phyloP scores from a whole-genome alignment of 2,113 vertebrate species.

The Pogonocichla stellata region DNA sequence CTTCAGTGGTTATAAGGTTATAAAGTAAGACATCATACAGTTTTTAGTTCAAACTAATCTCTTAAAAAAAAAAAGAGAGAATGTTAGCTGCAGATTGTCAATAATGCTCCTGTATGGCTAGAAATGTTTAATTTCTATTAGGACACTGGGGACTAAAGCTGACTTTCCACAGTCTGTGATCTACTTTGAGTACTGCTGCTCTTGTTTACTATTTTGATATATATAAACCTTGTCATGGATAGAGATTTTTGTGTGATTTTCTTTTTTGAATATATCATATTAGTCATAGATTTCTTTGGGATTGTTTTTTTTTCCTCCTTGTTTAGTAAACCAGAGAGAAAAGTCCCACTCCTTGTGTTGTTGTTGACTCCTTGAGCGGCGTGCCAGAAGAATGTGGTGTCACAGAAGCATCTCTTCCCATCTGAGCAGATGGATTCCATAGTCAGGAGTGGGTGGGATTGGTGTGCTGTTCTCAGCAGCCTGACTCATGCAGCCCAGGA shows the following conservation, averaged over 20 bases:
- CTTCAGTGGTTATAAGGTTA: neutral
- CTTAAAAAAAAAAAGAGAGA: neutral
- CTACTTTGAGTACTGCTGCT: neutral
- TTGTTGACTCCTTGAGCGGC: neutral
- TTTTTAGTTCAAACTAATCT: neutral
- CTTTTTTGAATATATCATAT: neutral
- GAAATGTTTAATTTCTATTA: neutral
- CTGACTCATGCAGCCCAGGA: neutral
- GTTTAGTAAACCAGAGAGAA: conserved; percentile 13
- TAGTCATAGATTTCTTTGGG: neutral
- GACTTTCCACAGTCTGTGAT: neutral
- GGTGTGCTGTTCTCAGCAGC: neutral
- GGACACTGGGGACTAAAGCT: neutral
- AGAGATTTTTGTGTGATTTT: neutral
- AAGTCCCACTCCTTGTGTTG: neutral
- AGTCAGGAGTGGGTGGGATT: neutral
- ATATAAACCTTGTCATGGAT: neutral
- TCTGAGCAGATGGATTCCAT: neutral
- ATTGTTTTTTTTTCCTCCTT: neutral
- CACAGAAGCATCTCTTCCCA: neutral
- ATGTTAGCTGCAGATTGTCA: neutral
- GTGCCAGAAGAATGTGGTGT: conserved; percentile 10
- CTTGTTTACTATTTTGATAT: neutral
- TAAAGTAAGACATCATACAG: neutral
- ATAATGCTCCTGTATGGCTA: neutral